These are phyloP conservation scores for Stenotaenia linearis DNA, from an alignment of 2,888 invertebrate genomes.

Conservation along the genomic window DNA sequence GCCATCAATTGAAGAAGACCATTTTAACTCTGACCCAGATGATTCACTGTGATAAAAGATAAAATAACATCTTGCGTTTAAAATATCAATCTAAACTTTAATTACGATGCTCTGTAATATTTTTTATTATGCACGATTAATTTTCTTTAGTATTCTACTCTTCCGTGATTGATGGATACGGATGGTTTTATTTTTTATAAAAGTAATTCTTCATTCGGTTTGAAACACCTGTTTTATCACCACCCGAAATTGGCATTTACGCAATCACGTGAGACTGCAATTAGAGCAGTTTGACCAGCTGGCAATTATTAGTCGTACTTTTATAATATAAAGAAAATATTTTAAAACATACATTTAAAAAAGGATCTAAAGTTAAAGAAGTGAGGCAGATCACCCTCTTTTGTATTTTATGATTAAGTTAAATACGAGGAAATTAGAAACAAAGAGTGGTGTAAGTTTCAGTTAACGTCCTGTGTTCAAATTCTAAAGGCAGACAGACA, in stretches of 20 bases:
- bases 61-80: not conserved
- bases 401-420: no score
- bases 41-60: not conserved
- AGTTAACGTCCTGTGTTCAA: not conserved
- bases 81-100: not conserved
- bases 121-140: not conserved
- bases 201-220: not conserved
- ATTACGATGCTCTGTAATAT: not conserved
- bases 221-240: not conserved
- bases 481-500: not conserved
- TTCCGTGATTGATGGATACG: conserved; percentile 1
- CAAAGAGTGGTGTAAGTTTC: not conserved
- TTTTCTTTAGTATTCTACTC: not conserved
- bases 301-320: not conserved
- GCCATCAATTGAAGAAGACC: not conserved
- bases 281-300: not conserved
- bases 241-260: not conserved
- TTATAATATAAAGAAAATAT: not conserved
- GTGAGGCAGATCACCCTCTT: not conserved
- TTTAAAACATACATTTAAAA: no score
- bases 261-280: not conserved
- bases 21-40: not conserved
- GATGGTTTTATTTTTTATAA: not conserved
- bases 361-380: no score
- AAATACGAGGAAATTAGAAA: not conserved